Base-by-base conservation (phyloP, 2,888 invertebrate genomes). In the Andrena bicolor region DNA sequence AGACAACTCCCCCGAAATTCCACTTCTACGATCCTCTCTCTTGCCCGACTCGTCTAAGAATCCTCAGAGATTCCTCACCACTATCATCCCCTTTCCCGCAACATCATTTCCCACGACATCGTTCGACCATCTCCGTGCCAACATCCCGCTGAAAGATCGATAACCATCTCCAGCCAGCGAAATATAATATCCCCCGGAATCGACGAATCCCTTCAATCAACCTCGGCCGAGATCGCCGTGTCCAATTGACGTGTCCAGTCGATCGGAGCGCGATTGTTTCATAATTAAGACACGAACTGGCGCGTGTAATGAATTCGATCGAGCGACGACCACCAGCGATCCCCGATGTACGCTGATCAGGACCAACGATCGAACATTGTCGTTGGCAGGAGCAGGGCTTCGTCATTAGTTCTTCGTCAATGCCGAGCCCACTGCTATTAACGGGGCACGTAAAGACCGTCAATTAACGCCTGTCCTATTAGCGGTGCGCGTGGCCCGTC, bases 401-500 rank as follows among this genome's bases (percentile, higher is more conserved):
- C 48, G 51, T 68, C 77, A 23, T 69, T 64, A 72, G 53, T 76
- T 70, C 61, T 78, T 83, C 64, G 71, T 64, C 60, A 72, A 20
- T 64, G 13, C n/a, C 16, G 66, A 6, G n/a, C 32, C 51, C 23
- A 5, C 4, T 26, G 48, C 72, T 72, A 72, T 82, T 73, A 82
- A 75, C 73, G 51, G 58, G 56, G 26, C 78, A 63, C 71, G 53
- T 73, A 80, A 85, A 80, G 73, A 80, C 35, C 51, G 60, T 73
- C 32, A 70, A 71, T 82, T 82, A 80, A 69, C 82, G 76, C 72
- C 60, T 23, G 64, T 80, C 58, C 71, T 49, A 86, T 86, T 83
- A 86, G 64, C 13, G 16, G 41, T 41, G 20, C 41, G 61, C 51
- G 64, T 30, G 35, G 48, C 23, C 49, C 49, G 82, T 53, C 66